These are phyloP conservation scores for Martes martes DNA, from an alignment of 2,113 vertebrate genomes.

Conservation along the genomic window DNA sequence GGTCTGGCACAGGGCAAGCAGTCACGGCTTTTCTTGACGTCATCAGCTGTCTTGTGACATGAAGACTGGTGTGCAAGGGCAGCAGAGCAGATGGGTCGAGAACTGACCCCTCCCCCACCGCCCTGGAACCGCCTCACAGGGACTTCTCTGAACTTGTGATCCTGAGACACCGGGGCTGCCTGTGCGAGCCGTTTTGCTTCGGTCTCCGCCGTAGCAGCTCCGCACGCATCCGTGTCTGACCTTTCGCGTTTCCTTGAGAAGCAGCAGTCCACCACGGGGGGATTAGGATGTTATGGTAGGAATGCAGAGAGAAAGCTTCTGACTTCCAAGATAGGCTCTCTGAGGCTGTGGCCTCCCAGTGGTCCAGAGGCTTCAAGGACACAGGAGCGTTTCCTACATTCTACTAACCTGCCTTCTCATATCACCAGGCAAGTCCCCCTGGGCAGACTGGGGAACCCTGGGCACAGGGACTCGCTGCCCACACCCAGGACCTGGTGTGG, in stretches of 20 bases:
- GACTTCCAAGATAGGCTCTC: background rate
- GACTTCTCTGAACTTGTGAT: background rate
- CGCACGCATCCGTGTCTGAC: background rate
- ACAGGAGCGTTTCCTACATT: background rate
- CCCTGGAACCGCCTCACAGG: rapidly evolving
- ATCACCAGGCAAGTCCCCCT: background rate
- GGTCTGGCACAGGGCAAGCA: background rate
- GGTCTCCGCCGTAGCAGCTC: background rate
- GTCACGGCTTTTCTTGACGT: background rate
- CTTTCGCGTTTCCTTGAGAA: background rate
- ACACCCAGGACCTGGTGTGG: rapidly evolving
- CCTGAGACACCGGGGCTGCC: rapidly evolving
- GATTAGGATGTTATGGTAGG: background rate
- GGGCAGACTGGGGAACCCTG: background rate
- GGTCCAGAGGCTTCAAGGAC: background rate
- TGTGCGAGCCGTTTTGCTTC: background rate
- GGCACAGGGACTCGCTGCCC: no score
- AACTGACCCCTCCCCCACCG: rapidly evolving
- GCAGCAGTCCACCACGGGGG: background rate
- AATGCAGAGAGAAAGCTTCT: background rate
- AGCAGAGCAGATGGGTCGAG: background rate
- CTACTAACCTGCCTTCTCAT: rapidly evolving
- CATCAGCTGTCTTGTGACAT: rapidly evolving
- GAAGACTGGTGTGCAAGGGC: no score
- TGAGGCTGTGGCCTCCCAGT: rapidly evolving